Base-by-base conservation (phyloP, 2,888 invertebrate species). In the Electrophaes corylata region DNA sequence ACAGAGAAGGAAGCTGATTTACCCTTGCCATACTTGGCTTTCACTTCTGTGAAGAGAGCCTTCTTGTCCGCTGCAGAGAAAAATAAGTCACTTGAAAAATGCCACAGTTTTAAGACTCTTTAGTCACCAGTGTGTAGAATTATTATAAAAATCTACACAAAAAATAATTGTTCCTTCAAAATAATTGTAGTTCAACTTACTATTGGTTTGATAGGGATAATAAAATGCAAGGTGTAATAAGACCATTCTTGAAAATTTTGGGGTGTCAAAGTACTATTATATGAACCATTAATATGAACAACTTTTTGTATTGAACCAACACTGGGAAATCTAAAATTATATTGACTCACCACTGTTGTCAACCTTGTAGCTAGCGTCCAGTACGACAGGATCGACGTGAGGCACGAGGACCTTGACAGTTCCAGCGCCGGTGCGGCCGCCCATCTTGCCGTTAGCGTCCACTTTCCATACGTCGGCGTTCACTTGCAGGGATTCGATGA, bases 401-500 rank as follows among this genome's bases (percentile, higher is more conserved):
- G 93, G 89, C 0, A 92, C 75, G 2, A 85, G 65, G 0, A 93
- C 45, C 53, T 86, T 86, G 11, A 92, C 46, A 43, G 88, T 90
- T 0, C 79, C 79, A 14, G 71, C 76, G 0, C 92, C 93, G 1
- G 78, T 78, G 29, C 76, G 75, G 0, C 67, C 68, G 2, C 82
- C 75, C 0, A 80, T 67, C 53, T 86, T 84, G n/a, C 88, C 87
- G 41, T 74, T 83, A 0, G 85, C 77, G 3, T 93, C 89, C 0
- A 91, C 43, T 62, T 92, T 93, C 73, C 93, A 86, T 0, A 83
- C 76, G 41, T 94, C 93, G 3, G 90, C 89, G 71, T 94, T 94
- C 61, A 94, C 84, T 69, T 92, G 92, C 0, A 93, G 56, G 0
- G 81, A 81, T 41, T 91, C 78, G 10, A 80, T 76, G 2, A 86